Percentiles rank a stretch among this genome's conserved stretches.
Conservation (phyloP, 2,888 invertebrate genomes). For the Leptodirus hochenwartii region DNA sequence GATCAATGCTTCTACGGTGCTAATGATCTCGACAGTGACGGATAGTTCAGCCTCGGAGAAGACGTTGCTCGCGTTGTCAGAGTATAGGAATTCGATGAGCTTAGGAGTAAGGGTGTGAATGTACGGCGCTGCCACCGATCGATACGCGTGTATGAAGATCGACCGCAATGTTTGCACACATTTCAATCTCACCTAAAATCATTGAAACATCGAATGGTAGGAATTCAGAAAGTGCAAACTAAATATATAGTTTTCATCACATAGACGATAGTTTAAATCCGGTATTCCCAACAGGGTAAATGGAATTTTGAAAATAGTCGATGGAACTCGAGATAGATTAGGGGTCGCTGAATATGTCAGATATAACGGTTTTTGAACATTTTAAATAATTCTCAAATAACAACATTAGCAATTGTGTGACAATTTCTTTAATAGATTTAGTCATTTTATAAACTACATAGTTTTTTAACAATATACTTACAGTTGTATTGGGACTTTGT, state of each 20-base stretch:
- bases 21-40: constrained; percentile 53
- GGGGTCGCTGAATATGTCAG: too few species aligned
- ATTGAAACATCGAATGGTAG: constrained; percentile 8
- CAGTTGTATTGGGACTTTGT: constrained; percentile 40
- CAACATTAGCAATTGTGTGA: too few species aligned
- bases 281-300: constrained; percentile 6
- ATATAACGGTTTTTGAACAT: too few species aligned
- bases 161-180: constrained; percentile 63
- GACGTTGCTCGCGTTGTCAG: constrained; percentile 39
- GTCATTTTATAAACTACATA: too few species aligned
- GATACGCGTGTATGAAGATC: constrained; percentile 54
- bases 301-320: too few species aligned
- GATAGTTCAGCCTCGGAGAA: constrained; percentile 48
- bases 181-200: constrained; percentile 46
- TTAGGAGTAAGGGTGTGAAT: constrained; percentile 67
- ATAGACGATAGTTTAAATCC: constrained; percentile 5
- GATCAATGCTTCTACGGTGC: constrained; percentile 56
- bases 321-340: too few species aligned
- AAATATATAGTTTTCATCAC: constrained; percentile 7
- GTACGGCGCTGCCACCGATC: constrained; percentile 53
- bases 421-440: too few species aligned
- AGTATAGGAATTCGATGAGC: constrained; percentile 55
- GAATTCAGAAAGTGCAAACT: too few species aligned
- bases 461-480: constrained; percentile 20
- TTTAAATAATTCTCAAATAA: too few species aligned